These are phyloP conservation scores for Octodonta nipae DNA, from an alignment of 2,888 invertebrate genomes.

Conservation along the genomic window DNA sequence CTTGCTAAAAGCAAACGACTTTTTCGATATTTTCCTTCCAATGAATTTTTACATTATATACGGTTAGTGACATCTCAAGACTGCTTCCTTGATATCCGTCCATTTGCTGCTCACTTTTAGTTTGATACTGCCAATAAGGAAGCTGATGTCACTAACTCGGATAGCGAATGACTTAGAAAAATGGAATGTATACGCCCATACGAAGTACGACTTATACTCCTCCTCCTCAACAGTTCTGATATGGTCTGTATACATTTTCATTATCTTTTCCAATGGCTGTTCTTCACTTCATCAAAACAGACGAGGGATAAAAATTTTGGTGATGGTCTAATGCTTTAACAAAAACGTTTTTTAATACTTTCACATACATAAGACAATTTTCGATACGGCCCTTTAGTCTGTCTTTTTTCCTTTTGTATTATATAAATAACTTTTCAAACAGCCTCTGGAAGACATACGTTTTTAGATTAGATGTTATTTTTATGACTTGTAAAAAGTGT, in stretches of 20 bases:
- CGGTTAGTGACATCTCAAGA: too few relatives aligned
- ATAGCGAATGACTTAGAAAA: slow-evolving; percentile 16
- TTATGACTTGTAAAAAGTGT: slow-evolving; percentile 34
- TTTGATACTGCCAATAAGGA: slow-evolving; percentile 17
- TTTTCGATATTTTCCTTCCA: slow-evolving; percentile 18
- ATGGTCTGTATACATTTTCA: slow-evolving; percentile 19
- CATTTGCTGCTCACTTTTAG: slow-evolving; percentile 23
- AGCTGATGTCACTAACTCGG: slow-evolving; percentile 9
- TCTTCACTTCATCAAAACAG: slow-evolving; percentile 19
- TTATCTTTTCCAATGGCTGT: slow-evolving; percentile 36
- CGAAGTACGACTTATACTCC: slow-evolving; percentile 7
- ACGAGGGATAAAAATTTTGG: slow-evolving; percentile 31
- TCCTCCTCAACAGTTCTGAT: slow-evolving; percentile 2
- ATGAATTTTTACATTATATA: slow-evolving; percentile 17
- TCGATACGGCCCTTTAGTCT: slow-evolving; percentile 22
- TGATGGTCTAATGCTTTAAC: slow-evolving; percentile 22
- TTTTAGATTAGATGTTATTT: slow-evolving; percentile 26
- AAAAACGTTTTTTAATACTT: slow-evolving; percentile 20
- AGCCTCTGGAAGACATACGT: slow-evolving; percentile 35
- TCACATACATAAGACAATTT: slow-evolving; percentile 13
- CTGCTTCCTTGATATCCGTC: too few relatives aligned
- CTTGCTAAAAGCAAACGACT: slow-evolving; percentile 19
- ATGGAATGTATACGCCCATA: slow-evolving; percentile 18
- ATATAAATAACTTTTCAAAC: slow-evolving; percentile 17
- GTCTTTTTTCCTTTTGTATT: slow-evolving; percentile 19